Percentiles rank a stretch among this genome's conserved stretches.
These are phyloP conservation scores for Xylota sylvarum DNA, from an alignment of 2,888 invertebrate genomes.

Conservation along the genomic window DNA sequence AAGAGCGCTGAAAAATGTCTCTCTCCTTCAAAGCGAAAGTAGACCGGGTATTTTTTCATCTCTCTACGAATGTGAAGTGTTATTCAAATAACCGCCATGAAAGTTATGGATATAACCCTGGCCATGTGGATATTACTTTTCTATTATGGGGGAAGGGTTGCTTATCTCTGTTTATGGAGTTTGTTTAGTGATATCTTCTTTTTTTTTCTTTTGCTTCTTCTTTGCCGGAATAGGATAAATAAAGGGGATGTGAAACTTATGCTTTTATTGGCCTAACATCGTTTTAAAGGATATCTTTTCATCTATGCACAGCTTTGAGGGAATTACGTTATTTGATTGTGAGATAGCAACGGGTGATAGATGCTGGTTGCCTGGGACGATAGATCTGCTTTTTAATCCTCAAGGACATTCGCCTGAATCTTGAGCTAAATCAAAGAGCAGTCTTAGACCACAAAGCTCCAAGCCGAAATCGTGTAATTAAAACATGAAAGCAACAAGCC, in stretches of 20 bases:
- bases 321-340: background rate
- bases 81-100: conserved; percentile 71
- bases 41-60: conserved; percentile 19
- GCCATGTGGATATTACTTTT: conserved; percentile 58
- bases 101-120: conserved; percentile 67
- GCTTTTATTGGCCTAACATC: background rate
- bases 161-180: conserved; percentile 31
- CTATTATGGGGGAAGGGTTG: conserved; percentile 19
- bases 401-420: background rate
- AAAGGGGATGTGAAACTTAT: conserved; percentile 15
- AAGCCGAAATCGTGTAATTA: background rate
- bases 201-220: too few relatives aligned
- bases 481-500: conserved; percentile 11
- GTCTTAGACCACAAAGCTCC: background rate
- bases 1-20: conserved; percentile 28
- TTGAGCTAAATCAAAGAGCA: background rate
- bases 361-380: background rate
- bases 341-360: too few relatives aligned
- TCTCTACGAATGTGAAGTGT: conserved; percentile 47
- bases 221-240: conserved; percentile 7
- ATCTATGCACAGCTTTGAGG: background rate
- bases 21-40: conserved; percentile 31
- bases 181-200: conserved; percentile 13
- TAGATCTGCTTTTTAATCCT: background rate
- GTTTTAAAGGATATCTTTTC: background rate